These are phyloP conservation scores for Acleris sparsana DNA, from an alignment of 2,888 invertebrate species.

Conservation along the genomic window DNA sequence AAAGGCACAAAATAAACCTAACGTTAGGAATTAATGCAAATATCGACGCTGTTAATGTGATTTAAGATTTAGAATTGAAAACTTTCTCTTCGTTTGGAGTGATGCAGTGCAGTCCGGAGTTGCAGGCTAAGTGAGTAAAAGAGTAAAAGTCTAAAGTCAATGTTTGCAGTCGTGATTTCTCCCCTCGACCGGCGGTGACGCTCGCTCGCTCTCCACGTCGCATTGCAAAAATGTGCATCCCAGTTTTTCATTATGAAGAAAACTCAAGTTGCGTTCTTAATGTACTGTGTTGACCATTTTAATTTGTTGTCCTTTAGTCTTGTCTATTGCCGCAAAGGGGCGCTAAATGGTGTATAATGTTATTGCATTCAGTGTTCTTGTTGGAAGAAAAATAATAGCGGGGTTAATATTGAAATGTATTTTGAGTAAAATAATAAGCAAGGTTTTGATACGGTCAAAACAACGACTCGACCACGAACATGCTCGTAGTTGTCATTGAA, in stretches of 20 bases:
- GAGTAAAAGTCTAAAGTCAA: conserved; percentile 81
- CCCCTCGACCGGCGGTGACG: conserved; percentile 67
- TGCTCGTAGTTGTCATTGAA: too few species aligned
- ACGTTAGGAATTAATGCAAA: conserved; percentile 16
- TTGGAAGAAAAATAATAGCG: too few species aligned
- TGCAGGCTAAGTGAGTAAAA: conserved; percentile 77
- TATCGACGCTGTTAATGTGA: conserved; percentile 58
- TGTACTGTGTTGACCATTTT: conserved; percentile 22
- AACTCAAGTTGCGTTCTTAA: conserved; percentile 23
- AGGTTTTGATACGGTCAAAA: too few species aligned
- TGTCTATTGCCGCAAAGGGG: not conserved
- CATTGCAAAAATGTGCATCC: conserved; percentile 56
- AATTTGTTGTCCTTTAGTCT: conserved; percentile 27
- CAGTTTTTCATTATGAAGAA: conserved; percentile 42
- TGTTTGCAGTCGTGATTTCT: conserved; percentile 81
- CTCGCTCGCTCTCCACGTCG: conserved; percentile 45
- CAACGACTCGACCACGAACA: too few species aligned
- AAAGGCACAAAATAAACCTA: too few species aligned
- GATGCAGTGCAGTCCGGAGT: conserved; percentile 71
- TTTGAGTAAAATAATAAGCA: too few species aligned
- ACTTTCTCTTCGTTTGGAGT: conserved; percentile 67
- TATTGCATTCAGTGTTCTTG: not conserved
- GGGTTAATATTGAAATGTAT: too few species aligned
- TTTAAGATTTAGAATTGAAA: conserved; percentile 66
- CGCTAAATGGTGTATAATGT: conserved; percentile 7